These are phyloP conservation scores for Ditula angustiorana DNA, from an alignment of 2,888 invertebrate genomes.

Conservation along the genomic window DNA sequence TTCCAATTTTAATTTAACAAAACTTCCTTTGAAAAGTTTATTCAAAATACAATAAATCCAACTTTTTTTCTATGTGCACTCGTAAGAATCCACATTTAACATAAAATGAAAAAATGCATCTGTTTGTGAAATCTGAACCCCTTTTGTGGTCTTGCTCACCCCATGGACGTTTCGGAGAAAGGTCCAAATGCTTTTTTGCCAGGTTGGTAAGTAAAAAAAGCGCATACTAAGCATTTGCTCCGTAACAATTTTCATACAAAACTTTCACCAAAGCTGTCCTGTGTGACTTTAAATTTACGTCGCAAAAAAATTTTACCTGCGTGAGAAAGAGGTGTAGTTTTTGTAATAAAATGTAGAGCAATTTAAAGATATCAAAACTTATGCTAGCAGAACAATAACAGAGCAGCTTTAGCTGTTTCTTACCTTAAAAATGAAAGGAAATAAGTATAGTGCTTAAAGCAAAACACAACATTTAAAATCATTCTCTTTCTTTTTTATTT, in stretches of 20 bases:
- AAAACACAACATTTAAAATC: neutral
- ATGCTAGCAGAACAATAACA: neutral
- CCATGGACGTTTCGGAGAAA: slow-evolving; percentile 64
- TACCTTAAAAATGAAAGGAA: neutral
- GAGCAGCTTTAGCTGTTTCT: neutral
- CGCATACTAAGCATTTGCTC: slow-evolving; percentile 58
- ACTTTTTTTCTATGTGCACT: neutral
- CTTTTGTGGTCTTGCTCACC: slow-evolving; percentile 67
- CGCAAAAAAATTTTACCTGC: slow-evolving; percentile 56
- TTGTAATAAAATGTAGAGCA: slow-evolving; percentile 62
- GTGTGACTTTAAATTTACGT: slow-evolving; percentile 48
- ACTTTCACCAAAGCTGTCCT: slow-evolving; percentile 69
- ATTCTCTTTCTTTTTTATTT: too few relatives aligned
- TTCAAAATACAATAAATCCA: too few relatives aligned
- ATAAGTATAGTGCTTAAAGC: neutral
- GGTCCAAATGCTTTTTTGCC: slow-evolving; percentile 63
- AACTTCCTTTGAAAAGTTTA: too few relatives aligned
- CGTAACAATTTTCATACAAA: slow-evolving; percentile 66
- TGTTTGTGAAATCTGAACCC: slow-evolving; percentile 79
- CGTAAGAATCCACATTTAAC: neutral
- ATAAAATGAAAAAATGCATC: slow-evolving; percentile 54
- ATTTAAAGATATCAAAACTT: slow-evolving; percentile 38
- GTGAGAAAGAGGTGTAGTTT: slow-evolving; percentile 56
- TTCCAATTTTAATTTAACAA: too few relatives aligned
- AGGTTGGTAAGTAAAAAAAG: slow-evolving; percentile 59